A percentile compares a stretch with the other conserved stretches of the same genome.
These are phyloP conservation scores for Atlantisia rogersi DNA, from an alignment of 2,113 vertebrate genomes.

Conservation along the genomic window DNA sequence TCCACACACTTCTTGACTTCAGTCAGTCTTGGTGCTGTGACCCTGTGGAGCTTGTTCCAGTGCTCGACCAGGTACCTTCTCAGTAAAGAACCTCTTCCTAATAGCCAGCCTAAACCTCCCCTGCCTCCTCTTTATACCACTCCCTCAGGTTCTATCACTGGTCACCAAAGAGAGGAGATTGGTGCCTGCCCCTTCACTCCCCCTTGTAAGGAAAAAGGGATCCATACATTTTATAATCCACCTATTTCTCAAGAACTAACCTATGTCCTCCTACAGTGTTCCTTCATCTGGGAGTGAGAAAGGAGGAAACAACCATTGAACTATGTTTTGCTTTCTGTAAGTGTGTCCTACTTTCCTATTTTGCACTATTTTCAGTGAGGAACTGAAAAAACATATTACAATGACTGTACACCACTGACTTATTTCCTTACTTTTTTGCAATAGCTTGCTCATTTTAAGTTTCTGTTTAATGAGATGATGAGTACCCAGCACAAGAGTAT, in stretches of 20 bases:
- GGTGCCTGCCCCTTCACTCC: no score
- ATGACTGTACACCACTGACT: background rate
- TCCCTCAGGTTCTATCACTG: no score
- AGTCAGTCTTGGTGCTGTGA: no score
- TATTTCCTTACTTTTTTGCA: background rate
- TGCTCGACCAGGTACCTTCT: no score
- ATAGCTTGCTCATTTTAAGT: background rate
- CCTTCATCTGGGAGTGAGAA: background rate
- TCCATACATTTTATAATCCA: background rate
- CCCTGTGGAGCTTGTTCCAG: no score
- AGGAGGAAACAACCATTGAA: background rate
- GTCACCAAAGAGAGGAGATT: no score
- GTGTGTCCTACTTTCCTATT: background rate
- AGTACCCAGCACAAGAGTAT: background rate
- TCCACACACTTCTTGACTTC: no score
- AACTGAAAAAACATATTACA: background rate
- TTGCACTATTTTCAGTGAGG: background rate
- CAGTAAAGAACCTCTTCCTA: no score
- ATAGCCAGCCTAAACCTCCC: no score
- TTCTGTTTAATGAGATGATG: conserved; percentile 1
- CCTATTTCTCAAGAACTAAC: background rate
- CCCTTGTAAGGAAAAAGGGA: no score
- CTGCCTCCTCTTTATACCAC: no score
- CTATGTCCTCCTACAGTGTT: background rate
- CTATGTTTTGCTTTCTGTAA: background rate